Evolutionary conservation across 2,888 invertebrate genomes (phyloP), one percentile per base, ranked within the genome.

Genomic region (Chrysotoxum bicinctum): DNA sequence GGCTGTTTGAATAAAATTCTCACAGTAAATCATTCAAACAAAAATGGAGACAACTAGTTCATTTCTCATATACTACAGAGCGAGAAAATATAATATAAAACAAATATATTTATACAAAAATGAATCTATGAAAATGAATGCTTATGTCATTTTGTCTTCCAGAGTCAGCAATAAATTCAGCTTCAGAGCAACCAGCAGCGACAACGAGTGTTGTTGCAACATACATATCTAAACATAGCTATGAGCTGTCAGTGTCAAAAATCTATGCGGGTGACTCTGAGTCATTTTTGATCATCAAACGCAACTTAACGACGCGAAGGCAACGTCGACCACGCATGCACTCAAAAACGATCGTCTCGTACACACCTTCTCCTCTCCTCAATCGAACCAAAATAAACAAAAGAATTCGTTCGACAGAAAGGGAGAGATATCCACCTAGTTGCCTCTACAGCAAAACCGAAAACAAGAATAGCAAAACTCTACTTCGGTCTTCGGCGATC

Each of bases 81-180:
- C 37, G 75, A 75, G 80, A 62, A 56, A 70, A 48, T 40, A 40
- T 40, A 60, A 64, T 56, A 60, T 64, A 35, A 43, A 43, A n/a
- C n/a, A n/a, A 70, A 54, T 87, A 88, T 87, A 88, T 88, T n/a
- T 56, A 9, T n/a, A n/a, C n/a, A n/a, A n/a, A n/a, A n/a, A n/a
- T n/a, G n/a, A n/a, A n/a, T n/a, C n/a, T n/a, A n/a, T n/a, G n/a
- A n/a, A n/a, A 69, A 68, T 35, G 4, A 69, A 60, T 35, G 8
- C 19, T 56, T 56, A 35, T 35, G 35, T 37, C 19, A 35, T 37
- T 21, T 19, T 35, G 2, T 19, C 21, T 10, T 26, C n/a, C n/a
- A n/a, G n/a, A n/a, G n/a, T n/a, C n/a, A n/a, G n/a, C n/a, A n/a
- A n/a, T n/a, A n/a, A n/a, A n/a, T n/a, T n/a, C n/a, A n/a, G n/a